Conservation (phyloP, 2,113 vertebrate genomes). For the Chunga burmeisteri region DNA sequence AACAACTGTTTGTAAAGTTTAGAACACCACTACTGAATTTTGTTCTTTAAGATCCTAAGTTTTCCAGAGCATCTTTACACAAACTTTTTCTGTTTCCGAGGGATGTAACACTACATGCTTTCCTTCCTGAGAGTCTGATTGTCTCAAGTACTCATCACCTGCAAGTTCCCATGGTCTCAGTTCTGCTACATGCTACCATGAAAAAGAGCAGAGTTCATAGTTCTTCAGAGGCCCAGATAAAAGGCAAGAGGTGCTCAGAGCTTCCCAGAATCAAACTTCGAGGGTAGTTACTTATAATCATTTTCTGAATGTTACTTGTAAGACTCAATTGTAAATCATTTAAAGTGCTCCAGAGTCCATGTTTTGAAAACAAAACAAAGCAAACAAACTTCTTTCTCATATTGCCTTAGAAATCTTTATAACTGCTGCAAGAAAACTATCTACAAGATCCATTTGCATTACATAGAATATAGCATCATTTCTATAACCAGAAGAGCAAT, state of each 20-base stretch:
- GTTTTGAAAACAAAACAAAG: neutral
- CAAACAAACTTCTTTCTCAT: neutral
- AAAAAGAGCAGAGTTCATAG: neutral
- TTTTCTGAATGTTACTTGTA: neutral
- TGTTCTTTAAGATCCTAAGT: neutral
- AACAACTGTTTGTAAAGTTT: neutral
- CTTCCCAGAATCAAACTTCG: neutral
- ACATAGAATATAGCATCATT: neutral
- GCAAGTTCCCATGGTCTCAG: neutral
- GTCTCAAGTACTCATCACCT: neutral
- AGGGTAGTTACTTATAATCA: neutral
- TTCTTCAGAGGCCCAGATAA: neutral
- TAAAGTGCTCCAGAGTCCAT: neutral
- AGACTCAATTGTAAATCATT: neutral
- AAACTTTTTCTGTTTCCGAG: neutral
- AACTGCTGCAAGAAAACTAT: neutral
- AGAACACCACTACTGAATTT: neutral
- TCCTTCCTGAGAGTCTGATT: neutral
- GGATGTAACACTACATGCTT: neutral
- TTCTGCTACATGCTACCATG: neutral
- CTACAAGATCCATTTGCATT: neutral
- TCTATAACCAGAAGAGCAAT: neutral
- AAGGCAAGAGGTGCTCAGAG: neutral
- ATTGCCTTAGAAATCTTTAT: neutral
- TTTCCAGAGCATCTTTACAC: neutral